Percentiles rank a stretch among this genome's conserved stretches.
Conservation (phyloP, 2,888 invertebrate species). For the Heliconius charithonia region DNA sequence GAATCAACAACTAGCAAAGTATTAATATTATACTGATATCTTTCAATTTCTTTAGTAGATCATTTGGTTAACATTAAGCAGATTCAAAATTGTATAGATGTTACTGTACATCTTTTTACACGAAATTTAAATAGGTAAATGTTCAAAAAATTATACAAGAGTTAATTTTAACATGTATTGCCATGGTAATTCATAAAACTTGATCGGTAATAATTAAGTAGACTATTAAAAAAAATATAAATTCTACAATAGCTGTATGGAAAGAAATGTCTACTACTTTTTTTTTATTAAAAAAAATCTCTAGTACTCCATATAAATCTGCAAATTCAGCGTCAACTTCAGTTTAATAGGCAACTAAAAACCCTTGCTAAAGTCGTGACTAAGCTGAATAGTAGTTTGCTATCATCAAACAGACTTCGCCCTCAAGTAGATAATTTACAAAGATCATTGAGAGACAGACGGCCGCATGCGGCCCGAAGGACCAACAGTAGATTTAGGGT, state of each 20-base stretch:
- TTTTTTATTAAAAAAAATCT: no score
- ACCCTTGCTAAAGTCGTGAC: background rate
- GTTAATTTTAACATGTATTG: background rate
- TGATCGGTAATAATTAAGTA: background rate
- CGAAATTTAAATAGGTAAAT: no score
- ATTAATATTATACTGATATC: background rate
- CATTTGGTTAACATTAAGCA: background rate
- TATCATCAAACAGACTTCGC: slow-evolving; percentile 25
- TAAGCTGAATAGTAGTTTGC: slow-evolving; percentile 11
- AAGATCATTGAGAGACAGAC: slow-evolving; percentile 23
- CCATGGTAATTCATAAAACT: background rate
- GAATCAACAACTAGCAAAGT: background rate
- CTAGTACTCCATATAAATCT: background rate
- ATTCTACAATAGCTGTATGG: background rate
- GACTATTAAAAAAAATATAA: background rate
- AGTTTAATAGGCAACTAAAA: slow-evolving; percentile 7
- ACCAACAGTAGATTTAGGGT: slow-evolving; percentile 44
- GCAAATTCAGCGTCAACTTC: background rate
- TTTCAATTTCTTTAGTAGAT: background rate
- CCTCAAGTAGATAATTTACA: slow-evolving; percentile 26
- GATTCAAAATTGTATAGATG: no score
- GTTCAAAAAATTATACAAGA: no score
- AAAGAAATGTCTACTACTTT: background rate
- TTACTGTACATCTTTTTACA: no score
- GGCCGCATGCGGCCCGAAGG: slow-evolving; percentile 35